phyloP scores from a whole-genome alignment of 2,797 vertebrate species.

The Sebastes baramenuke region DNA sequence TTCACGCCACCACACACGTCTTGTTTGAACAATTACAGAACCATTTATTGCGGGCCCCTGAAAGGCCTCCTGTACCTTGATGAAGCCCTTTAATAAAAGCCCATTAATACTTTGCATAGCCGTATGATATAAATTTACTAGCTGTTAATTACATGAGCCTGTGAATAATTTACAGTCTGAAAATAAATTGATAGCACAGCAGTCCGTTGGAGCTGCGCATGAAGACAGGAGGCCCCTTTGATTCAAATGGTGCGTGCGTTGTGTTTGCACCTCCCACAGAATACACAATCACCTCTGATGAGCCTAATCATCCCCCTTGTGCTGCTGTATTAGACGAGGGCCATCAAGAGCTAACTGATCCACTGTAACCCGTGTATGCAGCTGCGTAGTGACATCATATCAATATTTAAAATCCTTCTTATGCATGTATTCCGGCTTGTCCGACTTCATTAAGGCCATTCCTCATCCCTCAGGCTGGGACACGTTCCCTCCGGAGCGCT shows the following conservation, averaged over 20 bases:
- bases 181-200: conserved; percentile 66
- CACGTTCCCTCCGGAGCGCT: conserved; percentile 84
- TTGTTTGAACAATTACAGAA: conserved; percentile 43
- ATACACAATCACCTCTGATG: conserved; percentile 82
- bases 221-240: conserved; percentile 53
- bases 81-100: conserved; percentile 77
- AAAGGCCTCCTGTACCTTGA: conserved; percentile 67
- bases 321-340: conserved; percentile 81
- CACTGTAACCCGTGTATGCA: conserved; percentile 84
- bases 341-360: conserved; percentile 83
- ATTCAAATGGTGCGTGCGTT: conserved; percentile 50
- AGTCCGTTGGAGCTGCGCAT: conserved; percentile 22
- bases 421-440: conserved; percentile 94
- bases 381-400: conserved; percentile 89
- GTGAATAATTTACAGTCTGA: conserved; percentile 76
- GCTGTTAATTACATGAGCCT: conserved; percentile 74
- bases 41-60: conserved; percentile 59
- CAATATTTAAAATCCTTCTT: conserved; percentile 95
- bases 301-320: conserved; percentile 84
- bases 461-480: conserved; percentile 83
- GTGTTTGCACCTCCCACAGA: conserved; percentile 74
- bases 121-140: conserved; percentile 71
- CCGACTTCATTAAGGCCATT: conserved; percentile 94
- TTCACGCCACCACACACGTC: background rate
- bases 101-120: conserved; percentile 71